A percentile compares a stretch with the other conserved stretches of the same genome.
These are phyloP conservation scores for Psittacula cyanocephala DNA, from an alignment of 2,113 vertebrate species.

Conservation along the genomic window DNA sequence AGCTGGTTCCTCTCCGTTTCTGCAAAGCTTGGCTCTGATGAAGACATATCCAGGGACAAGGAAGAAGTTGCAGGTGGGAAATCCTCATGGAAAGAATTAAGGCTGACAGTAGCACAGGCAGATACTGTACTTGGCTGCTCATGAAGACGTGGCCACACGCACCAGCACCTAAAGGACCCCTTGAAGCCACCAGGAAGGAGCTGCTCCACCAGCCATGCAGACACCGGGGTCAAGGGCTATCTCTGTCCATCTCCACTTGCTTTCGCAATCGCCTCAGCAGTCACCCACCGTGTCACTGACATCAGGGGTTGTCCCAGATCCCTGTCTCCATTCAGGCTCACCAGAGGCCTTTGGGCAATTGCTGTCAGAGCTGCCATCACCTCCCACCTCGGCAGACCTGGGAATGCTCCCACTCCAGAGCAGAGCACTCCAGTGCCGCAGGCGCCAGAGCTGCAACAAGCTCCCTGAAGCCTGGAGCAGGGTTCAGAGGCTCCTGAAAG, in stretches of 20 bases:
- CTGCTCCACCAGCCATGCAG: not conserved
- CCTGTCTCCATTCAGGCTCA: not conserved
- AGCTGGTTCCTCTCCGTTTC: not conserved
- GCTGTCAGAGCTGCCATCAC: rapidly evolving
- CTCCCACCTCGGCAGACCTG: not conserved
- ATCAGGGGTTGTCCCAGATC: not conserved
- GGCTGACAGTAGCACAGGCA: not conserved
- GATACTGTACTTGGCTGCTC: not conserved
- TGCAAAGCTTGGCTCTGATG: not conserved
- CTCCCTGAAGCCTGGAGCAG: not conserved
- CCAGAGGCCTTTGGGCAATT: not conserved
- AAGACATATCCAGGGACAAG: not conserved
- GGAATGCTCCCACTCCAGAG: not conserved
- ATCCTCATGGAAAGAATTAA: not conserved
- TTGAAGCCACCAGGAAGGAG: not conserved
- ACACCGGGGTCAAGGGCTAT: no score
- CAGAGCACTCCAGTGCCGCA: rapidly evolving
- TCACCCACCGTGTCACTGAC: not conserved
- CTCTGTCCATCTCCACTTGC: not conserved
- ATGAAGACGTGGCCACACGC: rapidly evolving
- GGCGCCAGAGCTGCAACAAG: not conserved
- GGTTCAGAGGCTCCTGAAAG: not conserved
- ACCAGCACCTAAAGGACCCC: not conserved
- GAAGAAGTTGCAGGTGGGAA: not conserved
- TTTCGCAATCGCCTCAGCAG: not conserved